Conservation (phyloP, 1,140 invertebrate species). For the Cyphomyrmex costatus region DNA sequence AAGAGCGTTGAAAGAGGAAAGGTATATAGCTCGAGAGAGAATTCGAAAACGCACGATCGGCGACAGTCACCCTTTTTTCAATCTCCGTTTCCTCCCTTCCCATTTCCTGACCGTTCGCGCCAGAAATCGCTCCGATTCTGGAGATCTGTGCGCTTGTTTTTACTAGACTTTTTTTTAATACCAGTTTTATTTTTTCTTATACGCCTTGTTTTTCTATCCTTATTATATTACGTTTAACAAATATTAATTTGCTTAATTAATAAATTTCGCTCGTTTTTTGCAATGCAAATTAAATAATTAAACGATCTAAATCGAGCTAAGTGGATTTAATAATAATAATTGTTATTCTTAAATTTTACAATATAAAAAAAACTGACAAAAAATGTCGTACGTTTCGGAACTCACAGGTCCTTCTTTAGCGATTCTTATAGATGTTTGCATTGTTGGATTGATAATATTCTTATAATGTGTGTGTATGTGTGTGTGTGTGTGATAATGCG, state of each 20-base stretch:
- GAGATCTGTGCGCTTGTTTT: slow-evolving; percentile 18
- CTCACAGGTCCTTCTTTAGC: too few relatives aligned
- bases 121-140: slow-evolving; percentile 35
- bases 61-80: slow-evolving; percentile 58
- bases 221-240: not conserved
- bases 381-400: too few relatives aligned
- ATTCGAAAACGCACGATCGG: slow-evolving; percentile 48
- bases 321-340: too few relatives aligned
- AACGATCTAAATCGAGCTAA: too few relatives aligned
- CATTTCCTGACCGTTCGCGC: slow-evolving; percentile 62
- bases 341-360: too few relatives aligned
- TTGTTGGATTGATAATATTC: too few relatives aligned
- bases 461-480: too few relatives aligned
- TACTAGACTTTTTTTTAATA: slow-evolving; percentile 33
- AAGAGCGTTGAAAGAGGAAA: slow-evolving; percentile 37
- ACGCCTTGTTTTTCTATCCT: not conserved
- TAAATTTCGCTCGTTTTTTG: too few relatives aligned
- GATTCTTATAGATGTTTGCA: too few relatives aligned
- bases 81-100: slow-evolving; percentile 60
- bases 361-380: too few relatives aligned
- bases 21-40: slow-evolving; percentile 1
- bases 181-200: not conserved
- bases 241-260: slow-evolving; percentile 9
- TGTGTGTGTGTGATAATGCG: too few relatives aligned
- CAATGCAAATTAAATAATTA: too few relatives aligned